phyloP scores from a whole-genome alignment of 2,113 vertebrate species.

The Struthidea cinerea region DNA sequence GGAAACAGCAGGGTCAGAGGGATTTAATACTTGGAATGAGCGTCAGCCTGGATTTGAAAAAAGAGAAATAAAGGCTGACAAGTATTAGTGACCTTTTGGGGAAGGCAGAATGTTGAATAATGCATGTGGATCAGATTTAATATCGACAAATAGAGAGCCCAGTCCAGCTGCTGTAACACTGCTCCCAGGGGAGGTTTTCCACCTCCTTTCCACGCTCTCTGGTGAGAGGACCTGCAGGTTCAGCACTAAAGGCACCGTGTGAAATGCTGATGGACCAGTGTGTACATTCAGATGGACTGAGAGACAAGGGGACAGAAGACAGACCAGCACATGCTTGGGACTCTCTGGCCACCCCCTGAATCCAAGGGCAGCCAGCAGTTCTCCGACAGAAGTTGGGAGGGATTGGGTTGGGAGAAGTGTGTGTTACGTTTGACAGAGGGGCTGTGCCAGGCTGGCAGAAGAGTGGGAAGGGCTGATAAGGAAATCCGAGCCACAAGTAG shows the following conservation, averaged over 20 bases:
- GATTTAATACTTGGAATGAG: neutral
- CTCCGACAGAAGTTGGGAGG: neutral
- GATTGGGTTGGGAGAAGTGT: neutral
- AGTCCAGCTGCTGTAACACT: slow-evolving; percentile 4
- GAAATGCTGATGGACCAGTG: neutral
- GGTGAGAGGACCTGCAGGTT: neutral
- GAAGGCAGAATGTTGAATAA: neutral
- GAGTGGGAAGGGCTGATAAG: neutral
- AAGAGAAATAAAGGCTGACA: slow-evolving; percentile 6
- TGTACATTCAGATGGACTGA: neutral
- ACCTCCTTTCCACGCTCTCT: neutral
- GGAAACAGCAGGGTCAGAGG: neutral
- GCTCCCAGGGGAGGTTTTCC: neutral
- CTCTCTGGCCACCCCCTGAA: neutral
- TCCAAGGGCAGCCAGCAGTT: neutral
- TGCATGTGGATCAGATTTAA: neutral
- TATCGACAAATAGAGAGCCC: neutral
- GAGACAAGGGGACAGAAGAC: neutral
- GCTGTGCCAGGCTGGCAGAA: neutral
- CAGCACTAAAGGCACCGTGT: slow-evolving; percentile 64
- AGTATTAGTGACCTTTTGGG: neutral
- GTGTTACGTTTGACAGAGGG: neutral
- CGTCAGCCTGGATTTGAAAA: neutral
- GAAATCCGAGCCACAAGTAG: slow-evolving; percentile 7
- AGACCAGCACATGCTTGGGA: neutral